Evolutionary conservation across 2,113 vertebrate species (phyloP).

Genomic region (Mustela lutreola): DNA sequence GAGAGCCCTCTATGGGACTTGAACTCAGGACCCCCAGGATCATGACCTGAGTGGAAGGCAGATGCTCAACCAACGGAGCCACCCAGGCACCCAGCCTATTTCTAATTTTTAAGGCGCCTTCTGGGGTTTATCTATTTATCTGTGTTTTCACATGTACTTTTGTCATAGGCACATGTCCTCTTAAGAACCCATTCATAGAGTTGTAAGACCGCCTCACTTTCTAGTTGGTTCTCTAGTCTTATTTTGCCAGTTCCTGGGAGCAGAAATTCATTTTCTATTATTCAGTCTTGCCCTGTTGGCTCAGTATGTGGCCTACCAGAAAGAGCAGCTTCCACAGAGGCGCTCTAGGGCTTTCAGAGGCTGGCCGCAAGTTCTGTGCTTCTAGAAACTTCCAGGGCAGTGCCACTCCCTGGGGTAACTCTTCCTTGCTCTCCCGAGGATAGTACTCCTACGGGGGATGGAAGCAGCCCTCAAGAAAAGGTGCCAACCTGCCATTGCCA

Average conservation of each 20-base stretch:
- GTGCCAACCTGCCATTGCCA: background rate
- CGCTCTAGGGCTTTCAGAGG: background rate
- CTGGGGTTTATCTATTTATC: constrained; percentile 3
- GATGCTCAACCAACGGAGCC: background rate
- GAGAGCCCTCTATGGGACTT: background rate
- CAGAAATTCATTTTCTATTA: background rate
- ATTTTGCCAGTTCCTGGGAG: background rate
- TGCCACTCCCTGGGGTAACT: background rate
- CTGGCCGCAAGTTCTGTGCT: background rate
- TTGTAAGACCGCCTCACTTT: background rate
- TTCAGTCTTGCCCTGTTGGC: background rate
- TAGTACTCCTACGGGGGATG: background rate
- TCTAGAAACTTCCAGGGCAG: background rate
- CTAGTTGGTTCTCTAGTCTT: constrained; percentile 42
- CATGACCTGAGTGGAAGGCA: background rate
- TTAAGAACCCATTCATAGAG: background rate
- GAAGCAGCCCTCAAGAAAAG: constrained; percentile 13
- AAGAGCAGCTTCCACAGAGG: background rate
- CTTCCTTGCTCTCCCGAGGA: background rate
- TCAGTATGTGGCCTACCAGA: background rate
- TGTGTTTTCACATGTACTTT: background rate
- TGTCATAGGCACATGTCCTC: background rate
- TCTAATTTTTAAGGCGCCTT: background rate
- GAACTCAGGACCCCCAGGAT: background rate
- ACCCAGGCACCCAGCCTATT: background rate